Evolutionary conservation across 1,140 invertebrate species (phyloP).

Genomic region (Penaeus japonicus): DNA sequence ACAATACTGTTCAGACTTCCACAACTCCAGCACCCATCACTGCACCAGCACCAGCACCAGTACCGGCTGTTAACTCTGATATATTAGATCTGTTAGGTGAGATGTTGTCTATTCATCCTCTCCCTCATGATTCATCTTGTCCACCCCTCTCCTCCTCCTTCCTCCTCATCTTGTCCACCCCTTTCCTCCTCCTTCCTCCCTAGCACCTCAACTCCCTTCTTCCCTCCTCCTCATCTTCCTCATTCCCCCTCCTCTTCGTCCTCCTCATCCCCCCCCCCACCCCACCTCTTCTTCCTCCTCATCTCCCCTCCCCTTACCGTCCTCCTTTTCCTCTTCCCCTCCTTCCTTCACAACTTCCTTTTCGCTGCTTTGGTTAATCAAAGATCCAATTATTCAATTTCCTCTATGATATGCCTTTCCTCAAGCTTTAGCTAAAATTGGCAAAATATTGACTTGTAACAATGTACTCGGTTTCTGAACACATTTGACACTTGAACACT

Average conservation of each 20-base stretch:
- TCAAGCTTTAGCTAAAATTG: no score
- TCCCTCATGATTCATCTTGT: no score
- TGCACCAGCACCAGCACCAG: slow-evolving; percentile 64
- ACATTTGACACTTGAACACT: background rate
- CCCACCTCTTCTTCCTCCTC: background rate
- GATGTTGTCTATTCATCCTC: no score
- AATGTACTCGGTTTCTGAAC: background rate
- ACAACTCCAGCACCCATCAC: slow-evolving; percentile 28
- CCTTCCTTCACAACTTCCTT: no score
- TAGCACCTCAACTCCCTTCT: background rate
- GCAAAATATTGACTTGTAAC: no score
- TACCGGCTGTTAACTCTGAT: slow-evolving; percentile 76
- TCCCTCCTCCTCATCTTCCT: background rate
- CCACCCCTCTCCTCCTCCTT: no score
- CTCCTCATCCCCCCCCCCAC: background rate
- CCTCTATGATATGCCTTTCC: no score
- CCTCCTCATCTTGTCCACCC: no score
- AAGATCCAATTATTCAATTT: no score
- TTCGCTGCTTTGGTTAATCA: no score
- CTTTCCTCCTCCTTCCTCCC: no score
- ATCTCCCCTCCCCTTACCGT: background rate
- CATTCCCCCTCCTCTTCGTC: background rate
- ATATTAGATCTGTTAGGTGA: slow-evolving; percentile 85
- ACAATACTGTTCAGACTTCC: background rate
- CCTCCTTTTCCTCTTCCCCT: no score